Evolutionary conservation across 2,797 vertebrate species (phyloP).

Genomic region (Chloroceryle amazona): DNA sequence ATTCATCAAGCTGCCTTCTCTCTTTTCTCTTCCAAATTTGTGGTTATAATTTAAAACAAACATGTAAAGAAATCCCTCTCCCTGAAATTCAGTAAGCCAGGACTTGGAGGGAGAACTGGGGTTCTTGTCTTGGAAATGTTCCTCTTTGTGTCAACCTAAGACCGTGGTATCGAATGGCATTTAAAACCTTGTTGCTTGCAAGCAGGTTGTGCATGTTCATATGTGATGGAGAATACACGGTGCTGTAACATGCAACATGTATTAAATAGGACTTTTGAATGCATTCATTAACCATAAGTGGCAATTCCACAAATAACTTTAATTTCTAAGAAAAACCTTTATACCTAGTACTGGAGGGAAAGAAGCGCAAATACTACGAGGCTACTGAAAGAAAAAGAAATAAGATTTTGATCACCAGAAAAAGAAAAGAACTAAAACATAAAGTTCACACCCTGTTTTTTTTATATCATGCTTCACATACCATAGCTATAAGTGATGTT

Average conservation of each 20-base stretch:
- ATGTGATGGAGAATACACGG: neutral
- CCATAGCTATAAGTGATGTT: slow-evolving; percentile 5
- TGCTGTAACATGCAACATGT: neutral
- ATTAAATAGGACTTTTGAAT: neutral
- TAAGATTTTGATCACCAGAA: neutral
- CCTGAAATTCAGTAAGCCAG: slow-evolving; percentile 23
- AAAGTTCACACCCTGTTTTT: slow-evolving; percentile 18
- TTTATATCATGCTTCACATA: neutral
- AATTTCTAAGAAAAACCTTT: neutral
- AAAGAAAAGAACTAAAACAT: slow-evolving; percentile 17
- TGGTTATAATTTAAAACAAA: slow-evolving; percentile 58
- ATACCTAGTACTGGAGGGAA: neutral
- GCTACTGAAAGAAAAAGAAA: neutral
- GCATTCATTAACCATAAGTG: neutral
- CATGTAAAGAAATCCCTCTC: slow-evolving; percentile 13
- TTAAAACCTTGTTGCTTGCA: neutral
- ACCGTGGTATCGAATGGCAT: neutral
- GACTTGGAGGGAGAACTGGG: neutral
- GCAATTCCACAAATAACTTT: neutral
- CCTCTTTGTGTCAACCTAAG: neutral
- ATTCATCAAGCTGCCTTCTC: slow-evolving; percentile 43
- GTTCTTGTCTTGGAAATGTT: slow-evolving; percentile 4
- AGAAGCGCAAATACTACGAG: neutral
- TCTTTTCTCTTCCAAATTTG: slow-evolving; percentile 50
- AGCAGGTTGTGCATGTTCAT: neutral